phyloP scores from a whole-genome alignment of 2,888 invertebrate genomes.

The Empis stercorea region DNA sequence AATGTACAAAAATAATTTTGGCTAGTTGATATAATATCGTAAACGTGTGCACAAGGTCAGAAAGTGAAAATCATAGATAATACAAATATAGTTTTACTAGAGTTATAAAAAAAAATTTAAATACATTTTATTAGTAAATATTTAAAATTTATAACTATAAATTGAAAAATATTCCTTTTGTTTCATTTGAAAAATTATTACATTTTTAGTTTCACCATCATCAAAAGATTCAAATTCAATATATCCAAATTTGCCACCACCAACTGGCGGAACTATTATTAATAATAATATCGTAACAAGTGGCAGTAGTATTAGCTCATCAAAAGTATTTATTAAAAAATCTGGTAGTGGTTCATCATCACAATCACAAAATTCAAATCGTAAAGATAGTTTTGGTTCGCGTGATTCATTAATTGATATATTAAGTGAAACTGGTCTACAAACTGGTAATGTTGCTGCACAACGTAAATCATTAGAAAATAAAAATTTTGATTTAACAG shows the following conservation, averaged over 20 bases:
- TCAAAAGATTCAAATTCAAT: slow-evolving; percentile 19
- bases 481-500: slow-evolving; percentile 29
- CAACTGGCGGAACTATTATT: slow-evolving; percentile 3
- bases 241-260: slow-evolving; percentile 38
- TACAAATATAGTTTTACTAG: background rate
- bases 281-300: background rate
- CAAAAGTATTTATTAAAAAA: slow-evolving; percentile 24
- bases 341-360: slow-evolving; percentile 25
- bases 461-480: slow-evolving; percentile 42
- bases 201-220: slow-evolving; percentile 18
- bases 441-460: slow-evolving; percentile 38
- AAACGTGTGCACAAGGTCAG: background rate
- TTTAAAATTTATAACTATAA: no score
- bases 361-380: slow-evolving; percentile 16
- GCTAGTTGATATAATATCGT: no score
- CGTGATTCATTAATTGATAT: slow-evolving; percentile 35
- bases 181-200: background rate
- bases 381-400: slow-evolving; percentile 34
- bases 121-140: background rate
- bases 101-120: background rate
- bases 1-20: no score
- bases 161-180: no score
- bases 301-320: slow-evolving; percentile 24
- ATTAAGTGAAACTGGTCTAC: slow-evolving; percentile 31
- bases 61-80: slow-evolving; percentile 6